A percentile compares a stretch with the other conserved stretches of the same genome.
Conservation (phyloP, 2,888 invertebrate species). For the Conchocele bisecta region DNA sequence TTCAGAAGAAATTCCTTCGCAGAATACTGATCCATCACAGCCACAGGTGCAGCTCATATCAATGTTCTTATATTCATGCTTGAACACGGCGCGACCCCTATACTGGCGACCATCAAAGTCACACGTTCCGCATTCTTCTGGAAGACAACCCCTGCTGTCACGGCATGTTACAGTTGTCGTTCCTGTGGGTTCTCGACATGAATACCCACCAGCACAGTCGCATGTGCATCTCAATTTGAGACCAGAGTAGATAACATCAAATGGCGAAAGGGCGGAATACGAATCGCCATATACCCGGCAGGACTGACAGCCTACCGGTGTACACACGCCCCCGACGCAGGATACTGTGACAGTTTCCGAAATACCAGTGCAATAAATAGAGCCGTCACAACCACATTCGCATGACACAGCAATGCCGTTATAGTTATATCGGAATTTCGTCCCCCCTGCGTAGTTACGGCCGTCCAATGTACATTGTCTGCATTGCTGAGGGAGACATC, state of each 20-base stretch:
- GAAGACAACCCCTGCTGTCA: constrained; percentile 18
- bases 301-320: constrained; percentile 26
- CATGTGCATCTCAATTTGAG: constrained; percentile 63
- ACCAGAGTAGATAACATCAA: constrained; percentile 43
- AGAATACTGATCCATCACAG: constrained; percentile 47
- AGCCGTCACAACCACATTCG: constrained; percentile 34
- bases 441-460: not conserved
- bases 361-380: constrained; percentile 30
- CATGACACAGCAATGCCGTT: constrained; percentile 20
- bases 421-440: constrained; percentile 1
- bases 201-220: constrained; percentile 65
- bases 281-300: constrained; percentile 41
- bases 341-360: constrained; percentile 17
- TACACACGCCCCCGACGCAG: constrained; percentile 48
- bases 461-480: constrained; percentile 25
- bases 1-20: constrained; percentile 32
- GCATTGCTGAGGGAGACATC: constrained; percentile 31
- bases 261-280: constrained; percentile 14
- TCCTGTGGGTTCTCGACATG: constrained; percentile 42
- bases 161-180: constrained; percentile 20
- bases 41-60: constrained; percentile 51
- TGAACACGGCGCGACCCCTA: constrained; percentile 60
- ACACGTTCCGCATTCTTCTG: constrained; percentile 34
- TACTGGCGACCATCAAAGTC: constrained; percentile 50
- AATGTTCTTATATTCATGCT: constrained; percentile 40